Conservation (phyloP, 2,113 vertebrate species). For the Sciurus niger region DNA sequence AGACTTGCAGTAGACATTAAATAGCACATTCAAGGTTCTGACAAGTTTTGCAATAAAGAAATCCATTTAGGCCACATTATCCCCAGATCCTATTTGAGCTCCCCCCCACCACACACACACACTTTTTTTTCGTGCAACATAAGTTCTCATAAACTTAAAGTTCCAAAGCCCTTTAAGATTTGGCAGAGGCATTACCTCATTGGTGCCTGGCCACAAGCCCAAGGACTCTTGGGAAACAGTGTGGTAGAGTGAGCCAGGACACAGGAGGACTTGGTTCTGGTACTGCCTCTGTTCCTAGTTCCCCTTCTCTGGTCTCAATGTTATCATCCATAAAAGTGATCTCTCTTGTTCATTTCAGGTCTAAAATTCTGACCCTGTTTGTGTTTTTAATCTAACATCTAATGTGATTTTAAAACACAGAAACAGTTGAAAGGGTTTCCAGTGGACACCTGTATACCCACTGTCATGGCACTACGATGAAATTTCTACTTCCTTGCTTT, state of each 20-base stretch:
- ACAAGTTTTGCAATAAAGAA: neutral
- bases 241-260: neutral
- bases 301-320: neutral
- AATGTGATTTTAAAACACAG: neutral
- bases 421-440: neutral
- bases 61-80: neutral
- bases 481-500: neutral
- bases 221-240: neutral
- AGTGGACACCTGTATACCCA: neutral
- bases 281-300: neutral
- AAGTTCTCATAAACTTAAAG: neutral
- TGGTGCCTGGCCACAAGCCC: neutral
- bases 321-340: neutral
- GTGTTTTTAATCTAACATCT: neutral
- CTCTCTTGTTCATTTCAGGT: neutral
- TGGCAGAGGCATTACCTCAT: neutral
- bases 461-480: neutral
- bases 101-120: neutral
- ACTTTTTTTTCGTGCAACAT: neutral
- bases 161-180: neutral
- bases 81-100: neutral
- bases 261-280: rapidly evolving
- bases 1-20: neutral
- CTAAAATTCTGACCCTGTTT: neutral
- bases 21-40: neutral